These are phyloP conservation scores for Polymixis flavicincta DNA, from an alignment of 2,888 invertebrate genomes.

Conservation along the genomic window DNA sequence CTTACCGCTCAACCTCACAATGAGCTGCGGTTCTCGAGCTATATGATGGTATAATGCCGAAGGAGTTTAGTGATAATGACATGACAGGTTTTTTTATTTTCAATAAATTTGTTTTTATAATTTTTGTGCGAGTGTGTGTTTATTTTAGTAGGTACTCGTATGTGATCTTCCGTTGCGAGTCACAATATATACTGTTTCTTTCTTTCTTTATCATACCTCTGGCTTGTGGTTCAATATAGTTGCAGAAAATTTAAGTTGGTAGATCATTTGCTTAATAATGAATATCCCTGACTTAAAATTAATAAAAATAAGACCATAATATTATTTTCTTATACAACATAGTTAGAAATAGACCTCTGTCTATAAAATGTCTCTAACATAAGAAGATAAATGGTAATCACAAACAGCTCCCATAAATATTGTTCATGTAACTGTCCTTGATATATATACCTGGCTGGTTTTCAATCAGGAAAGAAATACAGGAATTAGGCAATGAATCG, in stretches of 20 bases:
- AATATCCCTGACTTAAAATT: too few relatives aligned
- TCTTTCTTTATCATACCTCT: too few relatives aligned
- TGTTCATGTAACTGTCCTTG: not conserved
- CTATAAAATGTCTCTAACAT: too few relatives aligned
- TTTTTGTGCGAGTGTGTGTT: too few relatives aligned
- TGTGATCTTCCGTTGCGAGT: too few relatives aligned
- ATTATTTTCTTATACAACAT: not conserved
- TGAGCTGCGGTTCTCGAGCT: not conserved
- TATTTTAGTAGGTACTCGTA: too few relatives aligned
- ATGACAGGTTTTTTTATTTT: too few relatives aligned
- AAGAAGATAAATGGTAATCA: not conserved
- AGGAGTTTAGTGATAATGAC: too few relatives aligned
- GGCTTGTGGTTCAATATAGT: not conserved
- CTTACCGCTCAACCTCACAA: not conserved
- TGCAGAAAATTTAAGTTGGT: too few relatives aligned
- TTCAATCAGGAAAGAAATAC: conserved; percentile 34
- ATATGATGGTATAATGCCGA: not conserved
- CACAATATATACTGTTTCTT: too few relatives aligned
- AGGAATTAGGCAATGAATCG: conserved; percentile 30
- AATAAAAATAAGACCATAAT: not conserved
- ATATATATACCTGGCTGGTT: conserved; percentile 27
- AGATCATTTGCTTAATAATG: too few relatives aligned
- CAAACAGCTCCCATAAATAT: not conserved
- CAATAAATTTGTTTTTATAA: too few relatives aligned
- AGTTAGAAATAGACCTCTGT: not conserved